phyloP scores from a whole-genome alignment of 2,888 invertebrate genomes.

The Meta bourneti region DNA sequence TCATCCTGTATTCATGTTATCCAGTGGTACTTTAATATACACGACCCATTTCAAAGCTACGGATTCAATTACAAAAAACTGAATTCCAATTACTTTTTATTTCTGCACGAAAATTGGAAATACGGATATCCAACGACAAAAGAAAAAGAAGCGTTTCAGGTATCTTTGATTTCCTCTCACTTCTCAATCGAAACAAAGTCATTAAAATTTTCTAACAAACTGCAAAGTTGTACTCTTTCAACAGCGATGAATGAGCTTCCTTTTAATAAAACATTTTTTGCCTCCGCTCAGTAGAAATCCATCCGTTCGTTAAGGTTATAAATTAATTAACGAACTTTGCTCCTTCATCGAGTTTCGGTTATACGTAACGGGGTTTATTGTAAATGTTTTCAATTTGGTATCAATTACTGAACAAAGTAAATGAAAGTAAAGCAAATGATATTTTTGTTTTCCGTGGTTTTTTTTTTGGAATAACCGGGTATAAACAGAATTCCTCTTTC shows the following conservation, averaged over 20 bases:
- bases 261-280: slow-evolving; percentile 21
- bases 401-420: slow-evolving; percentile 24
- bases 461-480: neutral
- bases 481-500: neutral
- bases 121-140: slow-evolving; percentile 13
- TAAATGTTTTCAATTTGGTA: slow-evolving; percentile 9
- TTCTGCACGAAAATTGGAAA: neutral
- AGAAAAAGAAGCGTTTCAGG: neutral
- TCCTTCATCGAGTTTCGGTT: slow-evolving; percentile 1
- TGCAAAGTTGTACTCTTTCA: slow-evolving; percentile 10
- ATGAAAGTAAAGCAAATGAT: neutral
- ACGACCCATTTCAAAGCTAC: neutral
- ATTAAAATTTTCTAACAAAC: slow-evolving; percentile 17
- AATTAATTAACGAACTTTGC: slow-evolving; percentile 31
- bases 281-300: slow-evolving; percentile 1
- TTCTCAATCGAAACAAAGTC: slow-evolving; percentile 17
- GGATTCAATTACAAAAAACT: neutral
- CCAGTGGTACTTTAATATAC: neutral
- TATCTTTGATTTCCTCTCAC: slow-evolving; percentile 34
- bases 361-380: neutral
- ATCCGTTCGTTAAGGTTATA: slow-evolving; percentile 7
- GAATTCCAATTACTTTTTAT: neutral
- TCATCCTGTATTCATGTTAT: neutral
- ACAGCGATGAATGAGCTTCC: neutral
- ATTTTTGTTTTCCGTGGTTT: slow-evolving; percentile 12